These are phyloP conservation scores for Labroides dimidiatus DNA, from an alignment of 2,797 vertebrate genomes.

Conservation along the genomic window DNA sequence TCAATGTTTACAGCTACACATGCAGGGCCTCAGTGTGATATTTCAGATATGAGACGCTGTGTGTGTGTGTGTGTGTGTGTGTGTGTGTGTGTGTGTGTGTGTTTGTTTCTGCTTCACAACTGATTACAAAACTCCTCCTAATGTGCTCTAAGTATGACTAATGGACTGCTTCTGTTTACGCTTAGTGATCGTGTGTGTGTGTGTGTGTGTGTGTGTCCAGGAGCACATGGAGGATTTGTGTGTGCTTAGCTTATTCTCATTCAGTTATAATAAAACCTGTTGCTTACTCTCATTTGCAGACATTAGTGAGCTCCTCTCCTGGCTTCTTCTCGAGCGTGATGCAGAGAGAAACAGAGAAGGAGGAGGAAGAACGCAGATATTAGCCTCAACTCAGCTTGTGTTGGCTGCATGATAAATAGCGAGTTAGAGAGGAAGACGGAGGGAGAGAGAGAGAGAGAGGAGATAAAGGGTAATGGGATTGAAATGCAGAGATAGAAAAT, in stretches of 20 bases:
- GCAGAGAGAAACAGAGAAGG: constrained; percentile 34
- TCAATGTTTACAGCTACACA: neutral
- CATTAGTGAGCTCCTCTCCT: constrained; percentile 36
- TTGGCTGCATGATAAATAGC: constrained; percentile 59
- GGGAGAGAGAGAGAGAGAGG: neutral
- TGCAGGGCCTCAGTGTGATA: constrained; percentile 12
- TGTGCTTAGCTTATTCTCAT: constrained; percentile 23
- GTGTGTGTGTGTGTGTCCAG: neutral
- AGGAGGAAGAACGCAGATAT: constrained; percentile 43
- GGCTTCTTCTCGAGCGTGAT: constrained; percentile 8
- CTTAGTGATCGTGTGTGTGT: constrained; percentile 18
- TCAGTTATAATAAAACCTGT: constrained; percentile 51
- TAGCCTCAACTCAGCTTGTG: constrained; percentile 13
- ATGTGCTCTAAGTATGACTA: constrained; percentile 61
- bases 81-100: constrained; percentile 14
- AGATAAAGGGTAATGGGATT: constrained; percentile 47
- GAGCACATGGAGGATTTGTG: neutral
- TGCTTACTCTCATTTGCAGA: constrained; percentile 56
- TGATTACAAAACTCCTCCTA: constrained; percentile 43
- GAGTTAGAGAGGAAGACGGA: constrained; percentile 15
- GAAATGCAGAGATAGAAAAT: constrained; percentile 41
- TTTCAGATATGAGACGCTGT: neutral
- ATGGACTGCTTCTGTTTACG: constrained; percentile 61
- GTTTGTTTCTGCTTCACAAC: constrained; percentile 10
- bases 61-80: constrained; percentile 21